Percentiles rank a stretch among this genome's conserved stretches.
Conservation (phyloP, 1,140 invertebrate genomes). For the Zaprionus lachaisei region DNA sequence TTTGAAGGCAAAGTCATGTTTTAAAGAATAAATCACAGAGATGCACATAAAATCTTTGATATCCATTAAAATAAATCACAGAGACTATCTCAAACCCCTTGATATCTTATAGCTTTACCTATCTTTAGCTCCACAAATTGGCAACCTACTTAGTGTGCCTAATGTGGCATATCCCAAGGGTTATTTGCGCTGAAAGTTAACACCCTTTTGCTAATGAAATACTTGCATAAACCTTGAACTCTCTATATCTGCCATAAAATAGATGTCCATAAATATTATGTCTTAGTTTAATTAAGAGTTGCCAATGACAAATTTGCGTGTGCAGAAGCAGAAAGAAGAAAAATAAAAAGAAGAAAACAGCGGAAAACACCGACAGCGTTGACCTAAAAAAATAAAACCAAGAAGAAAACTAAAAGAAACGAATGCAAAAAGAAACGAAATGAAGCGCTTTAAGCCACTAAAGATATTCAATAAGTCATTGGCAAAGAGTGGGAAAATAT, state of each 20-base stretch:
- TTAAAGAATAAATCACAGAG: background rate
- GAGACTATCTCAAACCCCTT: too few species aligned
- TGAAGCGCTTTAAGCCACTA: background rate
- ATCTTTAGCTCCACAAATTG: background rate
- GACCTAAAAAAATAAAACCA: conserved; percentile 33
- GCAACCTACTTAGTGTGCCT: background rate
- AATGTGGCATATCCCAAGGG: background rate
- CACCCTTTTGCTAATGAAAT: conserved; percentile 43
- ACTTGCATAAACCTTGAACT: conserved; percentile 47
- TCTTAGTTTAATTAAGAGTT: conserved; percentile 30
- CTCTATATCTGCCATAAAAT: background rate
- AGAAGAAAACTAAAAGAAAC: conserved; percentile 15
- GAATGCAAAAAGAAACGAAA: conserved; percentile 9
- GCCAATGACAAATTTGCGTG: conserved; percentile 58
- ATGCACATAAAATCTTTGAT: background rate
- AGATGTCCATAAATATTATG: conserved; percentile 2
- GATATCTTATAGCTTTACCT: background rate
- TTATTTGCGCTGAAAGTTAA: conserved; percentile 28
- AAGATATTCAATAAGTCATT: conserved; percentile 24
- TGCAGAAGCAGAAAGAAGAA: conserved; percentile 14
- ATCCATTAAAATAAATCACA: background rate
- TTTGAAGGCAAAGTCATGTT: too few species aligned
- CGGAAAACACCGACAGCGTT: conserved; percentile 25
- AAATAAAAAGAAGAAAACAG: conserved; percentile 30
- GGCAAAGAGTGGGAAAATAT: conserved; percentile 12